Conservation (phyloP, 2,888 invertebrate genomes). For the Stratiomys singularior region DNA sequence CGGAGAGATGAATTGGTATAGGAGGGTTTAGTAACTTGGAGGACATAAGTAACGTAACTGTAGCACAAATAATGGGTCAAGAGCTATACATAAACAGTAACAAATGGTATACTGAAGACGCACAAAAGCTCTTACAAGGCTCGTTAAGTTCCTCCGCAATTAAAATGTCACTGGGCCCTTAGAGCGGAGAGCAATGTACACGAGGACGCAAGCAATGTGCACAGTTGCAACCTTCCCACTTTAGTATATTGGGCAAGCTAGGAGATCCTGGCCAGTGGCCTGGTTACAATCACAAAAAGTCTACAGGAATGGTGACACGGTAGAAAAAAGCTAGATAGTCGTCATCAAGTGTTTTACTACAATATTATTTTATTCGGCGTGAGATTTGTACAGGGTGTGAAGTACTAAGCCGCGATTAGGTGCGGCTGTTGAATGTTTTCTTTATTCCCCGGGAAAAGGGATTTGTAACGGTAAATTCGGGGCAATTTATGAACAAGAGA, state of each 20-base stretch:
- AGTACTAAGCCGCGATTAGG: neutral
- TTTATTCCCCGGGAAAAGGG: too few species aligned
- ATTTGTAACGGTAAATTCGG: too few species aligned
- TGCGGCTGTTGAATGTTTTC: neutral
- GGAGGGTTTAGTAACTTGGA: neutral
- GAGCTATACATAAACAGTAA: conserved; percentile 42
- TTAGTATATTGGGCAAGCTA: conserved; percentile 22
- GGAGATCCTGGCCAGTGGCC: conserved; percentile 12
- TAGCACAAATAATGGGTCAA: conserved; percentile 39
- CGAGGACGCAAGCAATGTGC: neutral
- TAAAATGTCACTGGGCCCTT: conserved; percentile 48
- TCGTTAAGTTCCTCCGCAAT: conserved; percentile 51
- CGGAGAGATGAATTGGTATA: neutral
- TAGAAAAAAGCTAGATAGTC: conserved; percentile 13
- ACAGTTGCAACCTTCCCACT: conserved; percentile 2
- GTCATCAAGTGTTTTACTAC: conserved; percentile 16
- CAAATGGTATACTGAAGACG: conserved; percentile 44
- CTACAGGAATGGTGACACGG: neutral
- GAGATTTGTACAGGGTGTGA: neutral
- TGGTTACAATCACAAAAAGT: conserved; percentile 1
- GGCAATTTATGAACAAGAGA: too few species aligned
- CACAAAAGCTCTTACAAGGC: conserved; percentile 49
- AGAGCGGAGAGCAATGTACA: neutral
- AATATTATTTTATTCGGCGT: neutral
- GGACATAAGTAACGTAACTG: neutral